Evolutionary conservation across 2,888 invertebrate genomes (phyloP).

Genomic region (Acheta domesticus): DNA sequence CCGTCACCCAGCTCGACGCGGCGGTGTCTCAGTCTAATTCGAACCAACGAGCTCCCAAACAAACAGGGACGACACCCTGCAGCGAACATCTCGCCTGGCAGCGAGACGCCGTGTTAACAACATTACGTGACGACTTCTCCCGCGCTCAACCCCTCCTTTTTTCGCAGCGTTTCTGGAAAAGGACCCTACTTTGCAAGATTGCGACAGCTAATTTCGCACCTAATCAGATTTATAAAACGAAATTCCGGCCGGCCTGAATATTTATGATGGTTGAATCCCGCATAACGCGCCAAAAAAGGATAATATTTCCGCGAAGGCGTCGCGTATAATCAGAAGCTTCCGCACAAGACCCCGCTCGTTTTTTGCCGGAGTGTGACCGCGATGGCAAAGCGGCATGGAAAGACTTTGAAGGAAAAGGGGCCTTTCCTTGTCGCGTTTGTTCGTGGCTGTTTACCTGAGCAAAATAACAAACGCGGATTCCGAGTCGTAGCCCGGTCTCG

Average conservation of each 20-base stretch:
- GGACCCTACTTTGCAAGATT: background rate
- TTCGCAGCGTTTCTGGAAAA: background rate
- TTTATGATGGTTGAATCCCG: background rate
- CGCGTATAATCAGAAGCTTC: background rate
- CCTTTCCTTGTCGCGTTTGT: no score
- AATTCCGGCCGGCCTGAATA: background rate
- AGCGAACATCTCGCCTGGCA: no score
- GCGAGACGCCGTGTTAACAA: background rate
- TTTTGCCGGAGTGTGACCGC: no score
- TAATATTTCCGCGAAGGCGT: background rate
- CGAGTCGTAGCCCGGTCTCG: no score
- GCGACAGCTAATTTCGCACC: conserved; percentile 5
- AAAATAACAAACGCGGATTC: no score
- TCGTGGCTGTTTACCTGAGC: no score
- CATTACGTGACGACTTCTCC: background rate
- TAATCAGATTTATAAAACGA: conserved; percentile 3
- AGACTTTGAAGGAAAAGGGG: no score
- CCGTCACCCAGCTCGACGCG: no score
- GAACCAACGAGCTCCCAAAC: no score
- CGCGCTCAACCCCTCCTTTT: background rate
- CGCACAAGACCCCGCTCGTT: background rate
- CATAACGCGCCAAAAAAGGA: background rate
- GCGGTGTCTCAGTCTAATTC: no score
- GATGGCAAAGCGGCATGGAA: no score
- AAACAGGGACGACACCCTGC: no score